Evolutionary conservation across 1,140 invertebrate genomes (phyloP).

Genomic region (Drosophila rhopaloa): DNA sequence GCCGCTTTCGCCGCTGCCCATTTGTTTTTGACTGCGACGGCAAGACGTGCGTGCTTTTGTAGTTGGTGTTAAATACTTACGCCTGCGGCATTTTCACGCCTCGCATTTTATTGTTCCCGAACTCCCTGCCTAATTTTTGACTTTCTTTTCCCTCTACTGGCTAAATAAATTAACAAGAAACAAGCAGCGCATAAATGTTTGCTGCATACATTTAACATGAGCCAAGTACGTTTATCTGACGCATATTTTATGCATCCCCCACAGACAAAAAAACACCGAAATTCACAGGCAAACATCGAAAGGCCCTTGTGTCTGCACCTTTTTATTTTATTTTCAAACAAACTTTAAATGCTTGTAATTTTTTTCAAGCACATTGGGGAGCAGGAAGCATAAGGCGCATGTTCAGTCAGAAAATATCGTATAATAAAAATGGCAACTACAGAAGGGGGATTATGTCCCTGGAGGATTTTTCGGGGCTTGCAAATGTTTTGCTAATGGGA

Average conservation of each 20-base stretch:
- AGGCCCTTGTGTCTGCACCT: slow-evolving; percentile 1
- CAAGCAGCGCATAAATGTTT: slow-evolving; percentile 34
- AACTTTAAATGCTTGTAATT: slow-evolving; percentile 74
- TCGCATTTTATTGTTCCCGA: slow-evolving; percentile 61
- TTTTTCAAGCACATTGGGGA: slow-evolving; percentile 36
- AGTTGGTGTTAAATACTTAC: slow-evolving; percentile 62
- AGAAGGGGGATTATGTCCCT: slow-evolving; percentile 14
- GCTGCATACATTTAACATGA: slow-evolving; percentile 56
- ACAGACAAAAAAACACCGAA: background rate
- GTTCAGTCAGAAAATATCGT: slow-evolving; percentile 36
- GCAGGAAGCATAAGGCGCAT: slow-evolving; percentile 57
- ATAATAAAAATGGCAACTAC: slow-evolving; percentile 32
- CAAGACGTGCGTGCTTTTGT: slow-evolving; percentile 34
- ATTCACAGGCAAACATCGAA: slow-evolving; percentile 6
- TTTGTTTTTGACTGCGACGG: slow-evolving; percentile 19
- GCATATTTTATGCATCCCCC: slow-evolving; percentile 57
- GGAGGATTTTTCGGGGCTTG: background rate
- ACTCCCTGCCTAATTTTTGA: slow-evolving; percentile 46
- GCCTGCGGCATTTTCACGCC: slow-evolving; percentile 70
- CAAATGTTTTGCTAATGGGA: slow-evolving; percentile 27
- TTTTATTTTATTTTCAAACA: slow-evolving; percentile 28
- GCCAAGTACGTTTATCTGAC: slow-evolving; percentile 12
- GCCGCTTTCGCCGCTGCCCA: slow-evolving; percentile 24
- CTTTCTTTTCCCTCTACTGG: slow-evolving; percentile 4
- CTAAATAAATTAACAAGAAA: slow-evolving; percentile 60